Percentiles rank a stretch among this genome's conserved stretches.
These are phyloP conservation scores for Pectinophora gossypiella DNA, from an alignment of 1,140 invertebrate species.

Conservation along the genomic window DNA sequence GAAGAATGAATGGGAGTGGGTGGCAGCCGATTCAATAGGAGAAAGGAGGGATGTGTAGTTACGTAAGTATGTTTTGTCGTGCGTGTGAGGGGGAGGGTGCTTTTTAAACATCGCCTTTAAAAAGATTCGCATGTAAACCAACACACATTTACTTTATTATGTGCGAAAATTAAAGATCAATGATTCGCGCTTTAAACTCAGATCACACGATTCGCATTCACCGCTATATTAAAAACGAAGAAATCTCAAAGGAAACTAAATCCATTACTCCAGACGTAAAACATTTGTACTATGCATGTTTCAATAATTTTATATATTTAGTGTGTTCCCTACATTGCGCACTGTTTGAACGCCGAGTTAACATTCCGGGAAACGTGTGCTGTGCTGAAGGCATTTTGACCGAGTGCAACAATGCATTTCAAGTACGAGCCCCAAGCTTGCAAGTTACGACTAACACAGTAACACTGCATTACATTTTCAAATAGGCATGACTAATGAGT, in stretches of 20 bases:
- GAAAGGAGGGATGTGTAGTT: conserved; percentile 64
- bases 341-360: no score
- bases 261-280: no score
- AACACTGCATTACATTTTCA: conserved; percentile 39
- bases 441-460: conserved; percentile 2
- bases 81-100: conserved; percentile 34
- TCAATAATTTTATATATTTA: no score
- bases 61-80: conserved; percentile 68
- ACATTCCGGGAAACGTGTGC: not conserved
- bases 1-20: conserved; percentile 67
- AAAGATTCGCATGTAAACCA: not conserved
- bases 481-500: conserved; percentile 71
- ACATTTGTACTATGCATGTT: no score
- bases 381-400: not conserved
- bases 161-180: no score
- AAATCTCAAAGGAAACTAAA: no score
- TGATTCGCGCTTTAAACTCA: no score
- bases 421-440: not conserved
- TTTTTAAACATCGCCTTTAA: conserved; percentile 1
- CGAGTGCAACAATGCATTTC: not conserved
- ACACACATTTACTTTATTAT: no score
- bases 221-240: no score
- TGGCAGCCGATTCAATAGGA: conserved; percentile 65
- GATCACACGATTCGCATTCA: no score
- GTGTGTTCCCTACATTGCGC: no score